Percentiles rank a stretch among this genome's conserved stretches.
These are phyloP conservation scores for Sarcoramphus papa DNA, from an alignment of 2,797 vertebrate species.

Conservation along the genomic window DNA sequence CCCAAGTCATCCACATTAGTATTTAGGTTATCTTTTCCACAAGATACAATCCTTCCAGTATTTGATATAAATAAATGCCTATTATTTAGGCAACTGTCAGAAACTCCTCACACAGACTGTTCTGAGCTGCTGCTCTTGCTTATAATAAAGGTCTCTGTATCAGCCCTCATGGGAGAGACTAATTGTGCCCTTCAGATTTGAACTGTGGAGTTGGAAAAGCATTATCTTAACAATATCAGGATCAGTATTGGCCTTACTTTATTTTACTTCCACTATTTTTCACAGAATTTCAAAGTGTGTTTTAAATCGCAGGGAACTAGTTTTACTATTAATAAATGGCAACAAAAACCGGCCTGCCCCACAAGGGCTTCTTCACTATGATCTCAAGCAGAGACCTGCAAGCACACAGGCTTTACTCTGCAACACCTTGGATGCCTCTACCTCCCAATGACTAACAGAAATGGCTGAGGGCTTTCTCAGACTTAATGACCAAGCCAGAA, in stretches of 20 bases:
- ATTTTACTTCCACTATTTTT: not conserved
- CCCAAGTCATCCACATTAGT: not conserved
- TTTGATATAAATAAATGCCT: not conserved
- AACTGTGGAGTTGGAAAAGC: not conserved
- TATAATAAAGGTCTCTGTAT: not conserved
- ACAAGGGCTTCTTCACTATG: not conserved
- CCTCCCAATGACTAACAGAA: not conserved
- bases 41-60: not conserved
- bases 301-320: not conserved
- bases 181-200: not conserved
- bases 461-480: rapidly evolving
- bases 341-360: not conserved
- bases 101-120: not conserved
- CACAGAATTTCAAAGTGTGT: not conserved
- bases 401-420: rapidly evolving
- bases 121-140: not conserved
- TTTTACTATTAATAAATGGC: not conserved
- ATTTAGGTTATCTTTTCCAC: not conserved
- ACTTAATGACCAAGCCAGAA: too few relatives aligned
- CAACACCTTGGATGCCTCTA: rapidly evolving
- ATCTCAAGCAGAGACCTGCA: not conserved
- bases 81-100: not conserved
- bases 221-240: not conserved
- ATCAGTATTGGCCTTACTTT: not conserved
- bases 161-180: not conserved